Evolutionary conservation across 2,888 invertebrate species (phyloP).

Genomic region (Cheiracanthium punctorium): DNA sequence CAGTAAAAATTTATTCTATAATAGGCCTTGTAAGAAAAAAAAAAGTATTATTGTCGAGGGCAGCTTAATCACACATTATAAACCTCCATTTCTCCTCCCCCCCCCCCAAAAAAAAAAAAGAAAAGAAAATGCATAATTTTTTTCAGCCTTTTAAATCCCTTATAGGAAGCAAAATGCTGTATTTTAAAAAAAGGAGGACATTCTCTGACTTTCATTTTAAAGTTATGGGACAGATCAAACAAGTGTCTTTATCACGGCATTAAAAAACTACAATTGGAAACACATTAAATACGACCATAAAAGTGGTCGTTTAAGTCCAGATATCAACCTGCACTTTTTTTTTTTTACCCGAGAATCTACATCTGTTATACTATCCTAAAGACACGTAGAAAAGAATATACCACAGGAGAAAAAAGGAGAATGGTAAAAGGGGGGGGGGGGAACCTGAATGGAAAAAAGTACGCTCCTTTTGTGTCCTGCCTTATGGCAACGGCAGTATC

Average conservation of each 20-base stretch:
- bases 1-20: no score
- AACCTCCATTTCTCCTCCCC: no score
- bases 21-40: no score
- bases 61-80: no score
- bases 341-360: not conserved
- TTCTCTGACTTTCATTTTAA: not conserved
- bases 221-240: not conserved
- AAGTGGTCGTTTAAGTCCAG: not conserved
- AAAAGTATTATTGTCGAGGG: no score
- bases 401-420: not conserved
- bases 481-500: constrained; percentile 54
- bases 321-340: not conserved
- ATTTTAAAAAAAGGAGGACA: not conserved
- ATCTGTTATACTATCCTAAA: constrained; percentile 4
- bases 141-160: no score
- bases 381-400: constrained; percentile 5
- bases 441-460: not conserved
- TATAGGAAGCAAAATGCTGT: not conserved
- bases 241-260: constrained; percentile 6
- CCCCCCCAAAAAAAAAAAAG: no score
- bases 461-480: constrained; percentile 36
- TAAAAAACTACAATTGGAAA: not conserved
- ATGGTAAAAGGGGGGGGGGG: no score
- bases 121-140: no score
- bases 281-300: constrained; percentile 1